Percentiles rank a stretch among this genome's conserved stretches.
These are phyloP conservation scores for Troides helena DNA, from an alignment of 2,888 invertebrate species.

Conservation along the genomic window DNA sequence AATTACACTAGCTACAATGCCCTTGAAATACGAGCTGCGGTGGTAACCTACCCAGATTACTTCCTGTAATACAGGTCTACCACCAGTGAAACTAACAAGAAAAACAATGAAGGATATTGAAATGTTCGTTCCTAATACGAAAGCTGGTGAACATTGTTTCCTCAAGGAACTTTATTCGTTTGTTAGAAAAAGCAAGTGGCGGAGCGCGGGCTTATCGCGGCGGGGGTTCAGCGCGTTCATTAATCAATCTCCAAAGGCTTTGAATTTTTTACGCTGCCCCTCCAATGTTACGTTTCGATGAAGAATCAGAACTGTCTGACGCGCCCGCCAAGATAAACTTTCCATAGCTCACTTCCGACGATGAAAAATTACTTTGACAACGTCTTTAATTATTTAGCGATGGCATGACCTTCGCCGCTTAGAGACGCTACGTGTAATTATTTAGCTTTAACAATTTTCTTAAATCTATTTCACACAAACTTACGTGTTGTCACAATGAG, in stretches of 20 bases:
- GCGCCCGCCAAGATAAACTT: conserved; percentile 16
- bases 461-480: too few species aligned
- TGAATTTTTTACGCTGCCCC: conserved; percentile 27
- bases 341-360: neutral
- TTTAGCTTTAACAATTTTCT: too few species aligned
- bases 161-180: conserved; percentile 24
- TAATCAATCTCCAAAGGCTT: conserved; percentile 26
- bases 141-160: conserved; percentile 17
- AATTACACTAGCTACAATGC: too few species aligned
- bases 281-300: neutral
- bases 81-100: too few species aligned
- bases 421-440: too few species aligned
- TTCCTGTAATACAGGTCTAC: too few species aligned
- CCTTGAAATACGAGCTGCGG: too few species aligned
- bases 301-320: conserved; percentile 28
- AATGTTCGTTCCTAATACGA: neutral
- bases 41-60: too few species aligned
- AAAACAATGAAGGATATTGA: neutral
- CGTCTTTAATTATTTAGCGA: too few species aligned
- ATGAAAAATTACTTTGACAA: too few species aligned
- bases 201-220: conserved; percentile 12
- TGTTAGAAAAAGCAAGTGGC: conserved; percentile 19
- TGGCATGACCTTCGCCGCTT: too few species aligned
- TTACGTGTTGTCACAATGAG: too few species aligned
- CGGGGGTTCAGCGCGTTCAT: conserved; percentile 24